phyloP scores from a whole-genome alignment of 2,797 vertebrate genomes.

The Sphenopsis melanotis region DNA sequence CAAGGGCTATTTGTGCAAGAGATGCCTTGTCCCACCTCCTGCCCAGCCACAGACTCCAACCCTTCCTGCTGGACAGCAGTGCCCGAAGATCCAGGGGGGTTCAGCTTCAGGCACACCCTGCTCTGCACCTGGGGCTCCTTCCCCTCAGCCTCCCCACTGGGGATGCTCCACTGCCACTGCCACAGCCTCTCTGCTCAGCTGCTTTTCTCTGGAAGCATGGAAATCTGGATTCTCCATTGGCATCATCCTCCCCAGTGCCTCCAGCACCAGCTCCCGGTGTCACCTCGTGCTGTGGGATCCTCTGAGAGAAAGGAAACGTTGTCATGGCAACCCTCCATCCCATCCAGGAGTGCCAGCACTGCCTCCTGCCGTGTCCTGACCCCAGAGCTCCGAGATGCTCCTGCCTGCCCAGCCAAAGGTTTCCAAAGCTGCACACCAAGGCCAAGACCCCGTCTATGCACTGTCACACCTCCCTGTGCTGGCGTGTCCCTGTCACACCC shows the following conservation, averaged over 20 bases:
- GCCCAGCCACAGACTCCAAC: not conserved
- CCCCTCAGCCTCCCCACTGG: not conserved
- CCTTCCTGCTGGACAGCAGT: not conserved
- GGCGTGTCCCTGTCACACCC: not conserved
- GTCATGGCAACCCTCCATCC: not conserved
- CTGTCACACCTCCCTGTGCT: not conserved
- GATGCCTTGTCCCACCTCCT: slow-evolving; percentile 42
- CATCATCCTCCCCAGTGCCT: not conserved
- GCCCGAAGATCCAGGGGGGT: rapidly evolving
- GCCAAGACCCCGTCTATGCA: not conserved
- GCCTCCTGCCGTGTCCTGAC: not conserved
- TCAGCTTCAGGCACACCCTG: rapidly evolving
- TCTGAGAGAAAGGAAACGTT: not conserved
- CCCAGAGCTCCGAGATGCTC: not conserved
- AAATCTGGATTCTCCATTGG: rapidly evolving
- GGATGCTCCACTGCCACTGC: not conserved
- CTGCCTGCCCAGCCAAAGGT: slow-evolving; percentile 20
- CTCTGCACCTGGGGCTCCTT: not conserved
- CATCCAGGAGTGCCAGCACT: rapidly evolving
- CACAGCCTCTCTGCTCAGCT: not conserved
- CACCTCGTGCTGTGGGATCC: not conserved
- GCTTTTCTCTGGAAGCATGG: not conserved
- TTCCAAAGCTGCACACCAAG: slow-evolving; percentile 36
- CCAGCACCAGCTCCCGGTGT: not conserved
- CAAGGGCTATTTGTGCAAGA: slow-evolving; percentile 44